Evolutionary conservation across 2,888 invertebrate species (phyloP), one percentile per base, ranked within the genome.

Genomic region (Tyria jacobaeae): DNA sequence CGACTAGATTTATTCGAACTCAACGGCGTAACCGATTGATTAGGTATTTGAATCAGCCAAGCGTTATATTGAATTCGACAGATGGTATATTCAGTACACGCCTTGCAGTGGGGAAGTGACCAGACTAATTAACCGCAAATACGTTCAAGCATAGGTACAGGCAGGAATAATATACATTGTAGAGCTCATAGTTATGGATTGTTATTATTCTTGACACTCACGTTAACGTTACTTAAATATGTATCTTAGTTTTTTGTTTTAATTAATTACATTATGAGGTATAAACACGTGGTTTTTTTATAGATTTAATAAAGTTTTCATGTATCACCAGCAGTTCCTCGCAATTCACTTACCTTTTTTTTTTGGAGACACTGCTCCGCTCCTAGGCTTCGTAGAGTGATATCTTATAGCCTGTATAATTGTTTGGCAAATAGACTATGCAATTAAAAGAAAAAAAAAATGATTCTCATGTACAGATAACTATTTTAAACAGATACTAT

Each of bases 21-120:
- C 82, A 79, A 79, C 80, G 76, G 79, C 81, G 87, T 81, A 81
- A 80, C 85, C 80, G 80, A 88, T 89, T 85, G 86, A 88, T 88
- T 88, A 75, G 75, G 75, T 78, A 84, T 76, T 81, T 69, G 80
- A 78, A 68, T 83, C 82, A 75, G 73, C 74, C 77, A 75, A 79
- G 81, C 84, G 83, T 76, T 81, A 72, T 78, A 86, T 83, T 84
- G 80, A 82, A 82, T 79, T 76, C 79, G 81, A 84, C 84, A 82
- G 81, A 82, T 67, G 67, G 62, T 59, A 63, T 66, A 70, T 70
- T 61, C 62, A 60, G 69, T 34, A 64, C 62, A 73, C 62, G 57
- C 53, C 73, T 74, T 73, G 68, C 66, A 68, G 71, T 69, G 64
- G 78, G 80, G 77, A 79, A 82, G 74, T 75, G 75, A 78, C 73